Evolutionary conservation across 30 jellyfish, hydroid and myxozoan species (phyloP).

Genomic region (Aurelia sp.): DNA sequence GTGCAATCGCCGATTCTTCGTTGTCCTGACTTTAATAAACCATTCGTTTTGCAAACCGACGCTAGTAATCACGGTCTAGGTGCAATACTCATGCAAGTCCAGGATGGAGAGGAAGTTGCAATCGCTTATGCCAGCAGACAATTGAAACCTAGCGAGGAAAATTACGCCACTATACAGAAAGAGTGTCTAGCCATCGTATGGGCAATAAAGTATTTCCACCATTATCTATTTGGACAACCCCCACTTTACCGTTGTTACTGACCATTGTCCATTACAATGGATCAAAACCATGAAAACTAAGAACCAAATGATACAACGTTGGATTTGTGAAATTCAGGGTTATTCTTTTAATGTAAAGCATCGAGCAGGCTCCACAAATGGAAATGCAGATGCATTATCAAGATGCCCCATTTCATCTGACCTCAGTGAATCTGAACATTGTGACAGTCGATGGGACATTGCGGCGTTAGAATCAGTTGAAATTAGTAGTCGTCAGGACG

Average conservation of each 20-base stretch:
- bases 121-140: constrained; percentile 63
- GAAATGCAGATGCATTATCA: constrained; percentile 57
- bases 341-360: constrained; percentile 19
- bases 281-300: constrained; percentile 14
- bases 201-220: constrained; percentile 52
- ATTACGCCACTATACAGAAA: neutral
- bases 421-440: neutral
- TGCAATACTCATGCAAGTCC: constrained; percentile 61
- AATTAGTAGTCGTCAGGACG: constrained; percentile 14
- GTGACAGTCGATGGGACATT: constrained; percentile 11
- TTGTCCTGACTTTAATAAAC: constrained; percentile 55
- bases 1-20: constrained; percentile 54
- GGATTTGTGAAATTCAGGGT: constrained; percentile 33
- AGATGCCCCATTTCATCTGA: constrained; percentile 18
- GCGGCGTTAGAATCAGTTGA: constrained; percentile 12
- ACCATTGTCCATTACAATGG: constrained; percentile 62
- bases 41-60: constrained; percentile 57
- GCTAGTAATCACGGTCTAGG: constrained; percentile 75
- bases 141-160: constrained; percentile 27
- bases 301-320: constrained; percentile 18
- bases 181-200: constrained; percentile 27
- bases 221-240: constrained; percentile 33
- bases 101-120: constrained; percentile 35
- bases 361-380: constrained; percentile 31
- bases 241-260: constrained; percentile 40